phyloP scores from a whole-genome alignment of 2,113 vertebrate species.

The Clarias batrachus region DNA sequence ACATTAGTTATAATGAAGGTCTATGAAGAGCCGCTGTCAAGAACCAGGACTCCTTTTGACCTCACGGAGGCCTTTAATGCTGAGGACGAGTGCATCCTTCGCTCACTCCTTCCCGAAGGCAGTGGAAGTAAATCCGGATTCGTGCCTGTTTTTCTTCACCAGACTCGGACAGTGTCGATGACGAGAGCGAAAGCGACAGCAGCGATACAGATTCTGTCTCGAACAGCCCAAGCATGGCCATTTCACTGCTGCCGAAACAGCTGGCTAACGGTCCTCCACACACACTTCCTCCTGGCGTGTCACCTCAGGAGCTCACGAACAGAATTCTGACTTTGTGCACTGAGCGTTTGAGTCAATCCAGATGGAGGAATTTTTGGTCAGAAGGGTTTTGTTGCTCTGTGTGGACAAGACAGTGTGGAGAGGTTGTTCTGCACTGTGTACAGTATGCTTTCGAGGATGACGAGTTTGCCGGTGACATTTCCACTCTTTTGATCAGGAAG shows the following conservation, averaged over 20 bases:
- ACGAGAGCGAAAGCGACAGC: neutral
- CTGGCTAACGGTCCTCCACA: neutral
- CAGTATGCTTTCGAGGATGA: neutral
- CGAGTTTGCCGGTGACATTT: neutral
- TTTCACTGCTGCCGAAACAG: neutral
- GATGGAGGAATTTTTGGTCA: neutral
- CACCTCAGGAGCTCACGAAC: neutral
- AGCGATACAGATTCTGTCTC: neutral
- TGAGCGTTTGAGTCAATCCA: neutral
- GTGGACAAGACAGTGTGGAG: neutral
- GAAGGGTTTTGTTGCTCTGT: neutral
- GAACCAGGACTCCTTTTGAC: neutral
- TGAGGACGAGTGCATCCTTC: neutral
- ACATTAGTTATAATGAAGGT: neutral
- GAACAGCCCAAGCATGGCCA: neutral
- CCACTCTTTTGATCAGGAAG: neutral
- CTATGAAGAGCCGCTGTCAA: neutral
- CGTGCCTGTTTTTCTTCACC: neutral
- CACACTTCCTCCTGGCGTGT: neutral
- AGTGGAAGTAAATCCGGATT: neutral
- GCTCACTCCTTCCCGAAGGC: neutral
- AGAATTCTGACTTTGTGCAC: neutral
- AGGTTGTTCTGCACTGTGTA: neutral
- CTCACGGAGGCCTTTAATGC: neutral
- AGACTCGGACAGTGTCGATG: neutral